Conservation (phyloP, 2,888 invertebrate species). For the Amaurobius ferox region DNA sequence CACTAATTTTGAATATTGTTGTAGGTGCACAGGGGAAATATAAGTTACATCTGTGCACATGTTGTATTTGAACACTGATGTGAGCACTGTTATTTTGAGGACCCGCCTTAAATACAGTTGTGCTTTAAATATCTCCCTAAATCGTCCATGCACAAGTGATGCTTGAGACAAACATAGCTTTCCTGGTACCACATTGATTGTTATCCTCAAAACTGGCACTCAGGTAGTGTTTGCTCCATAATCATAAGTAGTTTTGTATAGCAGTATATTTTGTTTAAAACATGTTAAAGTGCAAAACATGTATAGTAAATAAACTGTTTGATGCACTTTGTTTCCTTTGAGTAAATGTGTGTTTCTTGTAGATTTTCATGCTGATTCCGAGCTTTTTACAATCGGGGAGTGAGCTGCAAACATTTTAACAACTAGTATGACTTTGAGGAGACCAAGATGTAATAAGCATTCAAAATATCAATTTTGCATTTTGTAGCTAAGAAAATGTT, state of each 20-base stretch:
- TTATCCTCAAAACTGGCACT: neutral
- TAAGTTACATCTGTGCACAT: no score
- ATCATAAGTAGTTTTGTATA: neutral
- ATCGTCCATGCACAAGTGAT: slow-evolving; percentile 11
- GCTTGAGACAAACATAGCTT: neutral
- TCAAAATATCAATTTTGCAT: no score
- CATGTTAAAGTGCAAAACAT: neutral
- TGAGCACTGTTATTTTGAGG: neutral
- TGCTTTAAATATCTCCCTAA: neutral
- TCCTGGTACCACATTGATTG: neutral
- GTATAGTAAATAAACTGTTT: neutral
- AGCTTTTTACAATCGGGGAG: no score
- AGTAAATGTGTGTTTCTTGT: no score
- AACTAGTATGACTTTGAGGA: no score
- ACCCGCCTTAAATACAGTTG: neutral
- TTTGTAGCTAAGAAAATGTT: no score
- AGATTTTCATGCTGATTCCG: no score
- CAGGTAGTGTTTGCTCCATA: neutral
- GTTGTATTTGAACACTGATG: no score
- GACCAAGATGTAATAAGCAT: no score
- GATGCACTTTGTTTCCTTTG: neutral
- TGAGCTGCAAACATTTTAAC: no score
- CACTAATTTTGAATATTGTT: no score
- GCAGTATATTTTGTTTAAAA: neutral
- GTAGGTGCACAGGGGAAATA: no score